phyloP scores from a whole-genome alignment of 2,888 invertebrate species.

The Julus scandinavius region DNA sequence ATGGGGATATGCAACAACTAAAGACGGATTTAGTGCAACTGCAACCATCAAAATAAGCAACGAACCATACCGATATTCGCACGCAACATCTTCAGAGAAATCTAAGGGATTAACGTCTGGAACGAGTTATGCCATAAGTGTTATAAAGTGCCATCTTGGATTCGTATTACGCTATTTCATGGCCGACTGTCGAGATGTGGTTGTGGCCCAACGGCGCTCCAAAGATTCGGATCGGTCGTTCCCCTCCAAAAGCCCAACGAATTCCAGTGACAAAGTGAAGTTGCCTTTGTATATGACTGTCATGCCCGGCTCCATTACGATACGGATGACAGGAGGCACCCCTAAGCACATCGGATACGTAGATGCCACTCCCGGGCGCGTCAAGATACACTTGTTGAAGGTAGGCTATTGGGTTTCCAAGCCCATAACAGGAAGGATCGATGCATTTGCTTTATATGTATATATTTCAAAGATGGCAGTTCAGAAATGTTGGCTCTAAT shows the following conservation, averaged over 20 bases:
- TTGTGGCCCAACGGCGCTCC: background rate
- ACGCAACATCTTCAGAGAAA: no score
- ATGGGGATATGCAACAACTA: no score
- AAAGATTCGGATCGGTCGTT: background rate
- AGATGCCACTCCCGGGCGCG: background rate
- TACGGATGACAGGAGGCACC: background rate
- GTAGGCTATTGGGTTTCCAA: no score
- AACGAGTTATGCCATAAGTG: background rate
- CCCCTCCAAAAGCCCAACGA: background rate
- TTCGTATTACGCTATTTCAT: background rate
- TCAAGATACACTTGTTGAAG: conserved; percentile 17
- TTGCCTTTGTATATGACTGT: background rate
- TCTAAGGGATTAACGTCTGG: background rate
- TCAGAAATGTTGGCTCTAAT: no score
- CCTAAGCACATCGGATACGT: conserved; percentile 20
- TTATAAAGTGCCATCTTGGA: no score
- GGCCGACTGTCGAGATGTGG: background rate
- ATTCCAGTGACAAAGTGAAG: background rate
- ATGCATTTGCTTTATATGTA: no score
- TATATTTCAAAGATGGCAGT: no score
- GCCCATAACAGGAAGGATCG: no score
- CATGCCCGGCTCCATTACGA: background rate
- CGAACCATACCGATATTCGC: no score
- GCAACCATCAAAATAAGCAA: no score
- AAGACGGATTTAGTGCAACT: no score